Evolutionary conservation across 2,888 invertebrate genomes (phyloP).

Genomic region (Cantharis rufa): DNA sequence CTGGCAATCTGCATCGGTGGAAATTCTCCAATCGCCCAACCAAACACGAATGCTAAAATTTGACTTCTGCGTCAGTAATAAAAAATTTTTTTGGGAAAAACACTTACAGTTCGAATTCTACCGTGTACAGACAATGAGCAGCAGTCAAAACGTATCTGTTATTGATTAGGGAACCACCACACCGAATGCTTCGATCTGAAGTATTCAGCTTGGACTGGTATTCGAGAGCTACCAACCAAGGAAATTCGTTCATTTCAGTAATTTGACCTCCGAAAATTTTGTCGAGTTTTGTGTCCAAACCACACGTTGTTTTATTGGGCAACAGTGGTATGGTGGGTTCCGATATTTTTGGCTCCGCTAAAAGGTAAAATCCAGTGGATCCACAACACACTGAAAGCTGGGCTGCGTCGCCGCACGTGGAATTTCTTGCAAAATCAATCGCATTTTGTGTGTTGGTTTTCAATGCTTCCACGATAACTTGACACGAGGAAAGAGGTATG

Average conservation of each 20-base stretch:
- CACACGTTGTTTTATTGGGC: neutral
- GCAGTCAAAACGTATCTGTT: neutral
- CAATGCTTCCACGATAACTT: neutral
- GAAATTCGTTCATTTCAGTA: neutral
- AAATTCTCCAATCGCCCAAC: neutral
- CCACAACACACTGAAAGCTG: slow-evolving; percentile 47
- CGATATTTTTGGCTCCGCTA: neutral
- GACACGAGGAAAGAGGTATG: neutral
- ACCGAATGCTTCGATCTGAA: neutral
- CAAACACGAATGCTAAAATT: neutral
- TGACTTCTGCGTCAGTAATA: too few relatives aligned
- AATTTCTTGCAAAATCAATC: slow-evolving; percentile 1
- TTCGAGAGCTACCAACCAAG: neutral
- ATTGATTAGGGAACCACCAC: neutral
- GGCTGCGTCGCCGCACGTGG: neutral
- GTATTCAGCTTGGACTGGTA: neutral
- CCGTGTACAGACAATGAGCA: neutral
- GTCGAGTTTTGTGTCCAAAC: neutral
- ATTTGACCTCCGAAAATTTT: neutral
- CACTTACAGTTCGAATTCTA: neutral
- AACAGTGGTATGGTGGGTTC: neutral
- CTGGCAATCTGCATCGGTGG: neutral
- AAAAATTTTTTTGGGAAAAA: neutral
- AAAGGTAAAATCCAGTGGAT: neutral
- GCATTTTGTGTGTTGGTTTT: neutral